These are phyloP conservation scores for Eilema griseolum DNA, from an alignment of 2,888 invertebrate genomes.

Conservation along the genomic window DNA sequence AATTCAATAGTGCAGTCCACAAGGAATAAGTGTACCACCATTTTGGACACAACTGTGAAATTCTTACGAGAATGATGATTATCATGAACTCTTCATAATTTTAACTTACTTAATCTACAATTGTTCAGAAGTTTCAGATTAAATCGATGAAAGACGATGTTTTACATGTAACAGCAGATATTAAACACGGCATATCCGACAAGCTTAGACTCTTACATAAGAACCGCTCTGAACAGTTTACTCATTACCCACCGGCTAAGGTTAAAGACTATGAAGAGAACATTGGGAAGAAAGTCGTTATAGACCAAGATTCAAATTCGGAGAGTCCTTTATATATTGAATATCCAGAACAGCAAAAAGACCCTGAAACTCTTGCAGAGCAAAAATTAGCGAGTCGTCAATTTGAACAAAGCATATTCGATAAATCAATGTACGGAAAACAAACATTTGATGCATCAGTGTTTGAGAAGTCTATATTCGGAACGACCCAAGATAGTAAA, in stretches of 20 bases:
- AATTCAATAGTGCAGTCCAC: too few species aligned
- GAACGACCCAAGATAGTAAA: neutral
- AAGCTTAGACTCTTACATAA: neutral
- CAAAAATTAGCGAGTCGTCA: neutral
- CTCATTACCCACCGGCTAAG: neutral
- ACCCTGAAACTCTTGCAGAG: neutral
- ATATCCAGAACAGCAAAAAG: neutral
- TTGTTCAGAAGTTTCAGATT: neutral
- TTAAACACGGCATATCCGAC: neutral
- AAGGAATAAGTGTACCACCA: too few species aligned
- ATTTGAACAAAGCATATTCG: slow-evolving; percentile 13
- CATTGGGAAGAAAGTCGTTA: neutral
- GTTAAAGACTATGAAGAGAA: neutral
- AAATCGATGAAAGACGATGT: slow-evolving; percentile 1
- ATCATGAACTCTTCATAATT: too few species aligned
- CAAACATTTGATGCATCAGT: neutral
- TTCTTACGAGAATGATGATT: too few species aligned
- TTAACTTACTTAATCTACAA: neutral
- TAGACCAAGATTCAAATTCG: neutral
- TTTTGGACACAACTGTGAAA: too few species aligned
- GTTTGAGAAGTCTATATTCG: slow-evolving; percentile 7
- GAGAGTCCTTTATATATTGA: neutral
- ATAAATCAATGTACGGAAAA: slow-evolving; percentile 14
- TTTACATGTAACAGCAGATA: neutral
- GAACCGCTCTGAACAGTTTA: neutral